phyloP scores from a whole-genome alignment of 1,140 invertebrate genomes.

The Asbolus verrucosus region DNA sequence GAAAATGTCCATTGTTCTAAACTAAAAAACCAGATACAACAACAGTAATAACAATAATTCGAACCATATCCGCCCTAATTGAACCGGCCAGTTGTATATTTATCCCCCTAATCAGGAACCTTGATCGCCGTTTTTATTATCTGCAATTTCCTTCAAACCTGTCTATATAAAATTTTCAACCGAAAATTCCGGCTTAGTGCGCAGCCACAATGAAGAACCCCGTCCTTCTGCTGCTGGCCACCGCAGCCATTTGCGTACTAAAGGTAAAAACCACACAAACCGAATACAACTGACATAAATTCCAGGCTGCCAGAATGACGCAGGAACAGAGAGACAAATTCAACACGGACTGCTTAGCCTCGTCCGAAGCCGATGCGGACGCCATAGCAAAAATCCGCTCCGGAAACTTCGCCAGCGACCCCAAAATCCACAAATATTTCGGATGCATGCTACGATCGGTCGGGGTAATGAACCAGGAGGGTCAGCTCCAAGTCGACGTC shows the following conservation, averaged over 20 bases:
- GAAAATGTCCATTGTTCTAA: too few relatives aligned
- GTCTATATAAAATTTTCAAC: neutral
- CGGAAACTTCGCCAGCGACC: constrained; percentile 59
- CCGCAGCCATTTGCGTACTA: neutral
- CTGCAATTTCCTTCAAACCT: neutral
- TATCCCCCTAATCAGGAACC: neutral
- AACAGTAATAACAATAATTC: constrained; percentile 1
- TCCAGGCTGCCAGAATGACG: constrained; percentile 57
- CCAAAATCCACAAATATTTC: constrained; percentile 64
- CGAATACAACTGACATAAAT: neutral
- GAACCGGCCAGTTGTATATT: too few relatives aligned
- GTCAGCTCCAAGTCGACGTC: constrained; percentile 63
- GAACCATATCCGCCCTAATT: too few relatives aligned
- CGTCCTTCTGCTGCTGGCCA: neutral
- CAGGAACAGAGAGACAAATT: constrained; percentile 68
- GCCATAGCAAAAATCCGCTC: constrained; percentile 63
- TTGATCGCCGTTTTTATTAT: neutral
- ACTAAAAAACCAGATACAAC: neutral
- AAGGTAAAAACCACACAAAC: neutral
- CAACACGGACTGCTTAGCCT: constrained; percentile 64
- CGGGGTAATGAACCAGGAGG: constrained; percentile 62
- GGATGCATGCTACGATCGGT: constrained; percentile 65
- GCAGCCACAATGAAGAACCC: too few relatives aligned
- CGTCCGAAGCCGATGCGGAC: constrained; percentile 63
- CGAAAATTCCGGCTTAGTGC: neutral